Conservation (phyloP, 2,113 vertebrate genomes). For the Nettapus auritus region DNA sequence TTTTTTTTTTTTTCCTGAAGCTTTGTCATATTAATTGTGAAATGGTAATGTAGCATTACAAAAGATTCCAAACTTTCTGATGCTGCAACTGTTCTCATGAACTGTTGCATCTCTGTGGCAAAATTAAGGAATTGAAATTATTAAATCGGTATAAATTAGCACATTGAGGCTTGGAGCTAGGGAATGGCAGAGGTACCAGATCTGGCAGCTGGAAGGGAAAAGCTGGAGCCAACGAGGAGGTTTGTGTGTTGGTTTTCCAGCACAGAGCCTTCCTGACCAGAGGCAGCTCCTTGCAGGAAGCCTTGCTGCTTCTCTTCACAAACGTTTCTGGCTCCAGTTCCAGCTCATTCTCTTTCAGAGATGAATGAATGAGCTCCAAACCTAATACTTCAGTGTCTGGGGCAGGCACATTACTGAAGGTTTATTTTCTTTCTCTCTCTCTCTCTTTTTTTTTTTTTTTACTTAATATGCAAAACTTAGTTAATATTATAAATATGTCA, state of each 20-base stretch:
- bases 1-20: neutral
- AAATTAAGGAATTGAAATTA: neutral
- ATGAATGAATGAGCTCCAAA: neutral
- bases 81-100: neutral
- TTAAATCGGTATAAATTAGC: neutral
- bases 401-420: neutral
- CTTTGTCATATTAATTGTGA: neutral
- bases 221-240: neutral
- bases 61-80: neutral
- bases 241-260: neutral
- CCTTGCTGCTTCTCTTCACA: neutral
- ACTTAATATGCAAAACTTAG: neutral
- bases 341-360: neutral
- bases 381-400: neutral
- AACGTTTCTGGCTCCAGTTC: neutral
- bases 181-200: neutral
- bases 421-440: neutral
- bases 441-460: neutral
- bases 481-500: neutral
- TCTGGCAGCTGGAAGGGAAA: neutral
- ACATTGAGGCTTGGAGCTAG: neutral
- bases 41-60: neutral
- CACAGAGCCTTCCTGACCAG: neutral
- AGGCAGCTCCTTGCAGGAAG: neutral
- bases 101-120: neutral